Evolutionary conservation across 2,113 vertebrate species (phyloP).

Genomic region (Gambusia affinis): DNA sequence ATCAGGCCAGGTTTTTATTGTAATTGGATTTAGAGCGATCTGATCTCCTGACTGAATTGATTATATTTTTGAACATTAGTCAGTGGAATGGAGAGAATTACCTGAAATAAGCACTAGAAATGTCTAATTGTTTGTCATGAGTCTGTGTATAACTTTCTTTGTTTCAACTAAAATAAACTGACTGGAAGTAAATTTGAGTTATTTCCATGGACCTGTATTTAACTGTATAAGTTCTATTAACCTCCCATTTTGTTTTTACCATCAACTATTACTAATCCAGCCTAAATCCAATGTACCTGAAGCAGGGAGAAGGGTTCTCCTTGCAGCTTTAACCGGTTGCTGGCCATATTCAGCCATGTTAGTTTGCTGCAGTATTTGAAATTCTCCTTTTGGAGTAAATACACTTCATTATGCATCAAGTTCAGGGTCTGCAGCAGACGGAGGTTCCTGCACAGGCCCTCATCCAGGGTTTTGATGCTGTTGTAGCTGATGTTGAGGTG

Average conservation of each 20-base stretch:
- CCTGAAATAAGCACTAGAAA: neutral
- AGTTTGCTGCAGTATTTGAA: slow-evolving; percentile 81
- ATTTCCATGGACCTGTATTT: neutral
- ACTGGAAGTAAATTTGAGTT: too few relatives aligned
- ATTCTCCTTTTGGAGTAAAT: slow-evolving; percentile 74
- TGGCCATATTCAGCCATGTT: slow-evolving; percentile 78
- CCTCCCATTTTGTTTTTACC: neutral
- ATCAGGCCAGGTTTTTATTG: too few relatives aligned
- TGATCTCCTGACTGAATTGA: too few relatives aligned
- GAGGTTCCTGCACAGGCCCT: slow-evolving; percentile 80
- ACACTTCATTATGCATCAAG: slow-evolving; percentile 86
- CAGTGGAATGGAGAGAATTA: neutral
- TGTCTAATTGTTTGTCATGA: neutral
- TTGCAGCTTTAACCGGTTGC: slow-evolving; percentile 82
- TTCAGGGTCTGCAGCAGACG: slow-evolving; percentile 79
- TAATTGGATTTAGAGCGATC: too few relatives aligned
- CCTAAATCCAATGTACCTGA: slow-evolving; percentile 59
- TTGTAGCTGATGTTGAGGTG: slow-evolving; percentile 86
- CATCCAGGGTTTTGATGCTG: slow-evolving; percentile 80
- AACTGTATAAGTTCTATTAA: neutral
- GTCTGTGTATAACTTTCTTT: neutral
- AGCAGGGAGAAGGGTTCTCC: slow-evolving; percentile 83
- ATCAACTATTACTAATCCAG: neutral
- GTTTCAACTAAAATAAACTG: too few relatives aligned
- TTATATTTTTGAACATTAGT: neutral